These are phyloP conservation scores for Thalpophila matura DNA, from an alignment of 2,888 invertebrate species.

Conservation along the genomic window DNA sequence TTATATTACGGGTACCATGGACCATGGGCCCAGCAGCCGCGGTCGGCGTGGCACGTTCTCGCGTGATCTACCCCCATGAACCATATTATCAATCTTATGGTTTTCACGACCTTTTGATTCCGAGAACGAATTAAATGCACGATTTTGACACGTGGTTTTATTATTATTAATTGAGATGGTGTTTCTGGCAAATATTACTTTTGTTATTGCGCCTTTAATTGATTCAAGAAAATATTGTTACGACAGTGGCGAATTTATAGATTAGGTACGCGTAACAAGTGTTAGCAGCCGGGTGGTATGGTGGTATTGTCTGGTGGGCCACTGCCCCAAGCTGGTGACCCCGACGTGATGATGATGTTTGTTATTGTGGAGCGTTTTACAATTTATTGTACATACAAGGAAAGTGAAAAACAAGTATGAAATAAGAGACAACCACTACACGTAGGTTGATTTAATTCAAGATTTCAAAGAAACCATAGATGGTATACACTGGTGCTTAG, in stretches of 20 bases:
- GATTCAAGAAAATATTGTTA: constrained; percentile 18
- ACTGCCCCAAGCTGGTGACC: too few species aligned
- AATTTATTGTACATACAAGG: too few species aligned
- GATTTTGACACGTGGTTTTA: constrained; percentile 53
- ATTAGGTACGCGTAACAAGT: constrained; percentile 6
- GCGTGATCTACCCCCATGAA: constrained; percentile 75
- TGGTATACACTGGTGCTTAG: not conserved
- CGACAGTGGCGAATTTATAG: constrained; percentile 27
- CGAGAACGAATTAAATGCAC: constrained; percentile 60
- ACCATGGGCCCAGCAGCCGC: constrained; percentile 26
- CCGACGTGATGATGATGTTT: too few species aligned
- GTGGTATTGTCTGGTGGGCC: too few species aligned
- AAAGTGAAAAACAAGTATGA: too few species aligned
- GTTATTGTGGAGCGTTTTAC: too few species aligned
- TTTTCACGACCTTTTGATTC: constrained; percentile 66
- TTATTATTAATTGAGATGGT: constrained; percentile 42
- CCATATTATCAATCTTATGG: constrained; percentile 67
- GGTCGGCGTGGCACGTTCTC: constrained; percentile 64
- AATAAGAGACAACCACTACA: too few species aligned
- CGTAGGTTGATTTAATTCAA: too few species aligned
- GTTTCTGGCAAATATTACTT: constrained; percentile 43
- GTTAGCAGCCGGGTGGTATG: not conserved
- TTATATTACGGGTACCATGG: constrained; percentile 49
- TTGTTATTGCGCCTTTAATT: constrained; percentile 24
- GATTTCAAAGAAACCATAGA: not conserved